Evolutionary conservation across 2,113 vertebrate species (phyloP).

Genomic region (Chaetops frenatus): DNA sequence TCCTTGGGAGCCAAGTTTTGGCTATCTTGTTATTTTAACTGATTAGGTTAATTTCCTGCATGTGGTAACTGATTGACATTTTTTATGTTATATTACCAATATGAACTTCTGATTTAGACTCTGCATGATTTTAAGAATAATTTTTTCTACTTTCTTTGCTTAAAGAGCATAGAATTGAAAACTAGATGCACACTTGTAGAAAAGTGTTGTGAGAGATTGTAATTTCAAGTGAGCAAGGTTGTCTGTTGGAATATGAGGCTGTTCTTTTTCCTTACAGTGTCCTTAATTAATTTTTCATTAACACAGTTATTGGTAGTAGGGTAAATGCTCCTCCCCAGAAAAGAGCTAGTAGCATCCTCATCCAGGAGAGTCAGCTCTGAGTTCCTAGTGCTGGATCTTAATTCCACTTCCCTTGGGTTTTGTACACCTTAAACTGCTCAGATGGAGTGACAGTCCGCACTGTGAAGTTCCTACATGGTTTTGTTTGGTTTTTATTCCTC

Average conservation of each 20-base stretch:
- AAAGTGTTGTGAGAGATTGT: not conserved
- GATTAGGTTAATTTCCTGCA: not conserved
- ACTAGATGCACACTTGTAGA: not conserved
- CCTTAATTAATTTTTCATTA: not conserved
- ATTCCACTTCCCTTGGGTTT: not conserved
- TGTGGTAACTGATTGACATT: not conserved
- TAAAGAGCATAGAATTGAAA: not conserved
- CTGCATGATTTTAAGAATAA: not conserved
- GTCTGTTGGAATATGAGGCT: not conserved
- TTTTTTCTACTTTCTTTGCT: not conserved
- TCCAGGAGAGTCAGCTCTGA: not conserved
- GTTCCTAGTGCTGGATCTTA: not conserved
- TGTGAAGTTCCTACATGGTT: not conserved
- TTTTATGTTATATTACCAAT: not conserved
- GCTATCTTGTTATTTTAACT: not conserved
- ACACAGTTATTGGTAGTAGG: not conserved
- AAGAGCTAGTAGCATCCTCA: not conserved
- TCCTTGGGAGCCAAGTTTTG: not conserved
- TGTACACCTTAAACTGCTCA: not conserved
- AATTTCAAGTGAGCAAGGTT: not conserved
- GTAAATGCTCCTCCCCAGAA: not conserved
- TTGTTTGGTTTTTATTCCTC: not conserved
- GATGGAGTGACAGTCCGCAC: accelerated
- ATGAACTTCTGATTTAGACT: not conserved
- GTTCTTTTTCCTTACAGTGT: not conserved